Evolutionary conservation across 1,140 invertebrate species (phyloP), one percentile per base, ranked within the genome.

Genomic region (Agraylea sexmaculata): DNA sequence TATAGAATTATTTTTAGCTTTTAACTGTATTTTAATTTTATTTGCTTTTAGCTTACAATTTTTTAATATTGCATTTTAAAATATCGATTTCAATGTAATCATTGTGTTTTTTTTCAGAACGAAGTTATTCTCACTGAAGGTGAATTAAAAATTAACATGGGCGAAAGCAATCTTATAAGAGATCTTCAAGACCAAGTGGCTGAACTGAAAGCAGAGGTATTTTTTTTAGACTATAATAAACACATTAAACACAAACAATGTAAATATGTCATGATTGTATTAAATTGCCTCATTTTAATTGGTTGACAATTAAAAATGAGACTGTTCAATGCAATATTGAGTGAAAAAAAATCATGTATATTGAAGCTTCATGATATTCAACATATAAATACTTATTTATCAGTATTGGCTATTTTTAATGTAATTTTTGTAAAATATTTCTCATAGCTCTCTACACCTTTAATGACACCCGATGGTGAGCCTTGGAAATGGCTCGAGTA

Each of bases 401-500:
- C n/a, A n/a, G n/a, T n/a, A n/a, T n/a, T n/a, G n/a, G n/a, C n/a
- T n/a, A n/a, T n/a, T n/a, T n/a, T n/a, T n/a, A n/a, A n/a, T n/a
- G n/a, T n/a, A n/a, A 19, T 22, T 22, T 37, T 37, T 21, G 21
- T 18, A 17, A 38, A 33, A 33, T 16, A 33, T 12, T 15, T 8
- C 31, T 33, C 16, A 40, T 36, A 83, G 80, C 83, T 80, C 69
- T 77, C 80, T 53, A 82, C 80, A 71, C 79, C 78, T 57, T 78
- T 80, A 71, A 81, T 77, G 64, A 80, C 78, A 67, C 78, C 79
- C 69, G 80, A 82, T 66, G 79, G 72, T 65, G 81, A 86, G 71
- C 78, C 82, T 62, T 84, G 80, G 80, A 83, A 80, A 67, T 86
- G 82, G 83, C 72, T 80, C 73, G 76, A 78, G 76, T 81, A 82